A percentile compares a stretch with the other conserved stretches of the same genome.
These are phyloP conservation scores for Cryptocephalus moraei DNA, from an alignment of 2,888 invertebrate species.

Conservation along the genomic window DNA sequence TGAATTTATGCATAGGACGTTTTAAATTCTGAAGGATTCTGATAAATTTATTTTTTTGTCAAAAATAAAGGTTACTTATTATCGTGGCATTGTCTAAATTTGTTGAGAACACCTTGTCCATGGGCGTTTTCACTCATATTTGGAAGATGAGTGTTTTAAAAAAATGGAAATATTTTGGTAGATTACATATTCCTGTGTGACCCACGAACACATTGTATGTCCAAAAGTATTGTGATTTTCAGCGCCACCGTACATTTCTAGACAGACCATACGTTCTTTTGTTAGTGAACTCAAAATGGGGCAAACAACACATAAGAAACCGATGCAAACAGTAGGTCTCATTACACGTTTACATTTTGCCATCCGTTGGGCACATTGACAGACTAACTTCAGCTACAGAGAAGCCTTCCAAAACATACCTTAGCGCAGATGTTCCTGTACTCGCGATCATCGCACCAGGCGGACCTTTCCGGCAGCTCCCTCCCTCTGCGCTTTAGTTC, in stretches of 20 bases:
- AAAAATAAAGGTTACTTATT: too few species aligned
- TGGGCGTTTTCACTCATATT: too few species aligned
- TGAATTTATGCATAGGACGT: not conserved
- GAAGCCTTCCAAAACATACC: slow-evolving; percentile 45
- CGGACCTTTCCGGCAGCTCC: slow-evolving; percentile 70
- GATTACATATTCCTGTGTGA: too few species aligned
- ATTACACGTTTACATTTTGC: not conserved
- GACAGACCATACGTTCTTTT: not conserved
- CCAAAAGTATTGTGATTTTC: not conserved
- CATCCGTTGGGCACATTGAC: slow-evolving; percentile 27
- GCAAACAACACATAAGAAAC: too few species aligned
- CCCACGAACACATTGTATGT: not conserved
- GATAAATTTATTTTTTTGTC: too few species aligned
- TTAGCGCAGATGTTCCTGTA: slow-evolving; percentile 77
- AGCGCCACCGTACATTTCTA: not conserved
- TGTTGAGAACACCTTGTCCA: too few species aligned
- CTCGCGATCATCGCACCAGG: slow-evolving; percentile 73
- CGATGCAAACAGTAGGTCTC: too few species aligned
- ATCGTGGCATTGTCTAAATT: too few species aligned
- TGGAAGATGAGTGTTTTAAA: too few species aligned
- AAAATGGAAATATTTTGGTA: too few species aligned
- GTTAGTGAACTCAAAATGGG: too few species aligned
- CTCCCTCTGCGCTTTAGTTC: slow-evolving; percentile 79
- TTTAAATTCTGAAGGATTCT: too few species aligned
- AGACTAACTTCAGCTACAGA: slow-evolving; percentile 16